Base-by-base conservation (phyloP, 2,113 vertebrate genomes). In the Phyllopteryx taeniolatus region DNA sequence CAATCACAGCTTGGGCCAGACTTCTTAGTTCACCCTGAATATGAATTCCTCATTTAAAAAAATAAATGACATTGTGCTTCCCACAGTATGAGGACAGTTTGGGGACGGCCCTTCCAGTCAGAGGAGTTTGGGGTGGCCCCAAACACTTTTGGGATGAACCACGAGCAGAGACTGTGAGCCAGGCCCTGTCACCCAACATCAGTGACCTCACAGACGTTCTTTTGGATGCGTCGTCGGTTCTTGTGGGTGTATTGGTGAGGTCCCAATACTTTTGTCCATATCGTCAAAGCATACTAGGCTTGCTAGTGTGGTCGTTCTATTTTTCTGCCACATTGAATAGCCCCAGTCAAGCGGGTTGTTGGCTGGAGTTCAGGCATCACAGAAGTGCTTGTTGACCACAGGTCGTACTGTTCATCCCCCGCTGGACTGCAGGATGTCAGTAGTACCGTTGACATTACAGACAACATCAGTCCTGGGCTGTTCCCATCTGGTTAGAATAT, bases 401-500 rank as follows among this genome's bases (percentile, higher is more conserved):
- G 35, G 42, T 57, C 73, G 63, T 68, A 69, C 49, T 59, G 57
- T 53, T 67, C 56, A 68, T 69, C 57, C 44, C 0, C 44, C 27
- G 22, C 64, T 69, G 77, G 59, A 56, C 63, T 47, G 74, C 56
- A 59, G 62, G 62, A 31, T 22, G 3, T 63, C 70, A 83, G 71
- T 71, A 83, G 79, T 74, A 57, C 54, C 53, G 17, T 27, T 22
- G 74, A 39, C 27, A 49, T 79, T 78, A 64, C 65, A 79, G 75
- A 22, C 8, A 62, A 77, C n/a, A 65, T 63, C 78, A 20, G 17
- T 42, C 44, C 33, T 4, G 31, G 44, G 60, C 43, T 61, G 11
- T 57, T 22, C 54, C n/a, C 57, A 13, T 75, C 61, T 73, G 62
- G 64, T 92, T 88, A 94, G 79, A 94, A 93, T 72, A 93, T 84